Conservation (phyloP, 2,888 invertebrate genomes). For the Bombylius major region DNA sequence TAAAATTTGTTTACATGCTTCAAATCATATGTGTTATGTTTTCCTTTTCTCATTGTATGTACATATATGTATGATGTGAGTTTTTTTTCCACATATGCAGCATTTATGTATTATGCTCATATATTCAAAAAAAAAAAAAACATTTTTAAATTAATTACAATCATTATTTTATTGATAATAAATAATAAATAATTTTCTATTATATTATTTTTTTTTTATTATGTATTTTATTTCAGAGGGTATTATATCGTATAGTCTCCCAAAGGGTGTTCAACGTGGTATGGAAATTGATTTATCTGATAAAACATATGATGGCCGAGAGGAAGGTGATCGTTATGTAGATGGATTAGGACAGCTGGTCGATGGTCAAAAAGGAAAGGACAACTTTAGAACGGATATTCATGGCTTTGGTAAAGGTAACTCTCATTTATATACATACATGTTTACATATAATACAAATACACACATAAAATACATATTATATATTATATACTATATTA, state of each 20-base stretch:
- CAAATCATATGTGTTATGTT: no score
- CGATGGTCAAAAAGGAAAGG: conserved; percentile 61
- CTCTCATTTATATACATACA: not conserved
- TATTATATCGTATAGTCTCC: conserved; percentile 64
- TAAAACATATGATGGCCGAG: conserved; percentile 63
- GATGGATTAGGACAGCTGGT: conserved; percentile 68
- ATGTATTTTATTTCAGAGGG: conserved; percentile 46
- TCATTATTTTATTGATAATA: no score
- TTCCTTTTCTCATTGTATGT: no score
- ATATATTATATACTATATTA: not conserved
- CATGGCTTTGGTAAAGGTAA: conserved; percentile 55
- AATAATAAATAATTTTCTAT: no score
- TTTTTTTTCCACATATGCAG: no score
- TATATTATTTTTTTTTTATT: not conserved
- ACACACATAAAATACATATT: no score
- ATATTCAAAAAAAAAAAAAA: no score
- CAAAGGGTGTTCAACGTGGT: conserved; percentile 56
- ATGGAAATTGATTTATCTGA: conserved; percentile 66
- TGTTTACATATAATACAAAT: no score
- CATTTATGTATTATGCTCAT: no score
- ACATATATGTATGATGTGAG: no score
- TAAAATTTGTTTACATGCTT: no score
- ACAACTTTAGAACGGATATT: conserved; percentile 56
- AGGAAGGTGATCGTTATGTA: conserved; percentile 47
- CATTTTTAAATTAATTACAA: no score